Conservation (phyloP, 2,888 invertebrate species). For the Pemphredon lugubris region DNA sequence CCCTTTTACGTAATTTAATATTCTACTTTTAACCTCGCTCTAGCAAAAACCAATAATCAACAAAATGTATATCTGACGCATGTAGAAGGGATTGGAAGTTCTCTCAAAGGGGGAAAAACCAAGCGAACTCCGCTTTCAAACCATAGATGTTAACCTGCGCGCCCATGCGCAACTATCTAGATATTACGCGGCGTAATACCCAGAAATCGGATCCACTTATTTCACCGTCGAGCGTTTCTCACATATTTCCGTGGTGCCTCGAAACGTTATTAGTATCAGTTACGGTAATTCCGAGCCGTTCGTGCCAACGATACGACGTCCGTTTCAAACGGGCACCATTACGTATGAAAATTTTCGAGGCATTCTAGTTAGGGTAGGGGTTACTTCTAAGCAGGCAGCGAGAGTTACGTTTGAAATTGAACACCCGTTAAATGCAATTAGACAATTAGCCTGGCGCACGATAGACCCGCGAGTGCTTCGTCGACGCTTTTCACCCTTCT, state of each 20-base stretch:
- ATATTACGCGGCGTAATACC: no score
- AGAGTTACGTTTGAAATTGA: constrained; percentile 51
- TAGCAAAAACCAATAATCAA: no score
- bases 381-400: background rate
- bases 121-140: no score
- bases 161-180: no score
- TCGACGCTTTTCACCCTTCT: constrained; percentile 70
- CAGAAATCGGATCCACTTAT: background rate
- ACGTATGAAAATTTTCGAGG: background rate
- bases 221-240: background rate
- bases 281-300: constrained; percentile 16
- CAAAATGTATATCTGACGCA: no score
- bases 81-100: no score
- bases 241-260: background rate
- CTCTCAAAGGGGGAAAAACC: no score
- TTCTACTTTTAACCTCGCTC: no score
- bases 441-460: constrained; percentile 58
- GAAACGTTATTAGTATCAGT: background rate
- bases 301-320: background rate
- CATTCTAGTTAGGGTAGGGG: constrained; percentile 4
- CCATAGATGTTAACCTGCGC: no score
- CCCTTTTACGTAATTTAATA: no score
- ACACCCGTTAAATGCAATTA: constrained; percentile 69
- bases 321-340: constrained; percentile 17
- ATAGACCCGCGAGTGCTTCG: constrained; percentile 66